Base-by-base conservation (phyloP, 2,113 vertebrate species). In the Carassius auratus region DNA sequence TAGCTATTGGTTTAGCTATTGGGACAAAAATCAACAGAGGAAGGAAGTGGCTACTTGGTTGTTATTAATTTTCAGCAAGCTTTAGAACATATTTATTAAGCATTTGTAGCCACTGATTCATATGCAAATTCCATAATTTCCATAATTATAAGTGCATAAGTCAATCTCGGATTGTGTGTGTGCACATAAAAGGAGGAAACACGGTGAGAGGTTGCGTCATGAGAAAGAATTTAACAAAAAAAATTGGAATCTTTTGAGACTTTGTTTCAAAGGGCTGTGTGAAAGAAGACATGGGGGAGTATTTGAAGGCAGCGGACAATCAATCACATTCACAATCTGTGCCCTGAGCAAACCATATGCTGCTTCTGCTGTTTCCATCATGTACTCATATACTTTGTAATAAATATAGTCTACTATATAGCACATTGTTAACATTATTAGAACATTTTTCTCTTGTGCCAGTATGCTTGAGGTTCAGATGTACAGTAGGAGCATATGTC, bases 251-350 rank as follows among this genome's bases (percentile, higher is more conserved):
- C 33, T 13, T 79, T 23, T 61, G 76, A 79, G 55, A 62, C 76
- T 10, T 42, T 55, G 48, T 79, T 79, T 14, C 14, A 36, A 79
- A 59, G 62, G 75, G 30, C 76, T 23, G 57, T 38, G 52, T 9
- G 52, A 77, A 62, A 79, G 52, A 79, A 61, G 45, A 23, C 55
- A 42, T 42, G 15, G 10, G 33, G 55, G 55, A 14, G 19, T 30
- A 33, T 79, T 62, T 79, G 76, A 79, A 79, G 57, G 15, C 76
- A 79, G 12, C 23, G 57, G 30, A 79, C 55, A 59, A 79, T 36
- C 55, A 62, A 79, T 79, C 76, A 79, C 33, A 61, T 15, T 13
- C 73, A 33, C 69, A 73, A 42, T 42, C 9, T 38, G 30, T 61
- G 76, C 10, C 55, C 30, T 61, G 61, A 79, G 36, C 76, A 76